phyloP scores from a whole-genome alignment of 1,140 invertebrate species.

The Drosophila funebris region DNA sequence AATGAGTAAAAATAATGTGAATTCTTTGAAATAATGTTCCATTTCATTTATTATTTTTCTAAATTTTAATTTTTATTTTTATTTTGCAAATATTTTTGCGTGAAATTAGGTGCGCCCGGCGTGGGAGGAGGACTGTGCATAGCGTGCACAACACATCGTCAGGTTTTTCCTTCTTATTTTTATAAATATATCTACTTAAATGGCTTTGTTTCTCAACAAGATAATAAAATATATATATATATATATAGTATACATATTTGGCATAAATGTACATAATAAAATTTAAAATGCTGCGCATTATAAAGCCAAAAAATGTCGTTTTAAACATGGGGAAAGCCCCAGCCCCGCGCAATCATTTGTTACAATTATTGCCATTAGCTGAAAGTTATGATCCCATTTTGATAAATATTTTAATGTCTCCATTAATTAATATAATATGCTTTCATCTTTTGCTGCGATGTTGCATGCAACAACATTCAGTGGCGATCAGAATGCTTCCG shows the following conservation, averaged over 20 bases:
- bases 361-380: slow-evolving; percentile 15
- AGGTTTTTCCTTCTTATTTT: slow-evolving; percentile 20
- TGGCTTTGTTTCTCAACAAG: slow-evolving; percentile 26
- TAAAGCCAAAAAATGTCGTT: slow-evolving; percentile 12
- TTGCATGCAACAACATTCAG: slow-evolving; percentile 32
- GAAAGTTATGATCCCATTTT: slow-evolving; percentile 20
- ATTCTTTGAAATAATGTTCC: slow-evolving; percentile 48
- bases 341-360: slow-evolving; percentile 20
- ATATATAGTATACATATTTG: not conserved
- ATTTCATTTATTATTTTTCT: slow-evolving; percentile 31
- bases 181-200: slow-evolving; percentile 15
- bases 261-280: slow-evolving; percentile 11
- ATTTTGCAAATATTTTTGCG: slow-evolving; percentile 36
- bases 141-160: slow-evolving; percentile 24
- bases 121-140: slow-evolving; percentile 32
- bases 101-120: slow-evolving; percentile 67
- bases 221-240: slow-evolving; percentile 25
- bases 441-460: not conserved
- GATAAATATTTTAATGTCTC: not conserved
- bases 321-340: slow-evolving; percentile 29
- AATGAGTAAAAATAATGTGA: slow-evolving; percentile 40
- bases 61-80: slow-evolving; percentile 18
- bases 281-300: slow-evolving; percentile 18
- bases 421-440: not conserved
- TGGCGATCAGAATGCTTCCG: slow-evolving; percentile 45